Base-by-base conservation (phyloP, 2,113 vertebrate species). In the Axis porcinus region DNA sequence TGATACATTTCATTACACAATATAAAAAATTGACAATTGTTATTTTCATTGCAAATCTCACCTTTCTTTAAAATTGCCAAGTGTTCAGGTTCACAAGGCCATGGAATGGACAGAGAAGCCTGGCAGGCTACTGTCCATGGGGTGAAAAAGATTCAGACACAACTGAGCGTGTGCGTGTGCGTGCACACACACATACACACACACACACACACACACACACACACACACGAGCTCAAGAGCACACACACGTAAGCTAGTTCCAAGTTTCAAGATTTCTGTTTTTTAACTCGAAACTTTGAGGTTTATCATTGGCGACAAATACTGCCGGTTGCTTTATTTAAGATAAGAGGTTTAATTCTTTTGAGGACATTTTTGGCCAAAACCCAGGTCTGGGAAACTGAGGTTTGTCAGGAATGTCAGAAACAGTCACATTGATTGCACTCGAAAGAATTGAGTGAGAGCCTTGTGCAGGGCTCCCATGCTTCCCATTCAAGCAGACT, bases 161-260 rank as follows among this genome's bases (percentile, higher is more conserved):
- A 40, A 25, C 36, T 74, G 11, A 25, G 19, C 5, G 0, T 2
- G n/a, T 5, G 55, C 23, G 1, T 4, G 0, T 2, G 21, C 1
- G 1, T 8, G 33, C 62, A 30, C 14, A 16, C 64, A 9, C 62
- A n/a, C 33, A n/a, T 16, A n/a, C 30, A 64, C 62, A 16, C 15
- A 16, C 33, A 19, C 62, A 64, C 33, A 67, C 33, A 67, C n/a
- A 70, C 17, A 64, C 62, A 16, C 15, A 16, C 33, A 19, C 62
- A 64, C 33, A 67, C 33, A 67, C n/a, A 70, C 17, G 16, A 67
- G 8, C 64, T 36, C 33, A 67, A 11, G n/a, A 74, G 67, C 19
- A 74, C 19, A 74, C n/a, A 74, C 5, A 1, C 0, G 2, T 74
- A 40, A 28, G 28, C 62, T 87, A 52, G 33, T 45, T 50, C 1